Conservation (phyloP, 2,888 invertebrate genomes). For the Tenthredo scrophulariae region DNA sequence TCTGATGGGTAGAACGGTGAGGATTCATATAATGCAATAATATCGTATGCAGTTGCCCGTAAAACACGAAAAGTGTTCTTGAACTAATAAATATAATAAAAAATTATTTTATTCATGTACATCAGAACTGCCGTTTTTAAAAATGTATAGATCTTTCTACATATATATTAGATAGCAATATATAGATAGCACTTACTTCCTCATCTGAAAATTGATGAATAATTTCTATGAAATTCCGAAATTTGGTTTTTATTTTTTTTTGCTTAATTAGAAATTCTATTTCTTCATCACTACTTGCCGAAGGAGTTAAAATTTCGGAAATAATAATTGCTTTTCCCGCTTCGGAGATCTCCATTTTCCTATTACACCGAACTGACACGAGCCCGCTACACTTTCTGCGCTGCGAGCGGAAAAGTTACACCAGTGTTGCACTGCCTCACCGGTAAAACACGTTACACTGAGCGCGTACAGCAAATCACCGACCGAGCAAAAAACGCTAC, state of each 20-base stretch:
- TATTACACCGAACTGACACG: no score
- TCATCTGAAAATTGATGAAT: background rate
- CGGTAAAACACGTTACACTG: no score
- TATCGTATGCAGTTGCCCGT: background rate
- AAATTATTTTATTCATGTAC: no score
- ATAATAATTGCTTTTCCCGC: background rate
- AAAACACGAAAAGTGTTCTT: background rate
- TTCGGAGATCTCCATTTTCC: background rate
- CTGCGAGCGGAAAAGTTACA: no score
- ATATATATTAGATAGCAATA: no score
- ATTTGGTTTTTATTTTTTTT: background rate
- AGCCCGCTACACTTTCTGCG: no score
- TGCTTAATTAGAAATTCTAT: background rate
- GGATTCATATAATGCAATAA: background rate
- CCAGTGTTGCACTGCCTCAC: no score
- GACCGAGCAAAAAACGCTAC: background rate
- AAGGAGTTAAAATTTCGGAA: background rate
- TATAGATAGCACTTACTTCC: background rate
- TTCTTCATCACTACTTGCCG: background rate
- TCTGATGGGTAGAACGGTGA: background rate
- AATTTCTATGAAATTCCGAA: background rate
- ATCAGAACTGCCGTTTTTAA: no score
- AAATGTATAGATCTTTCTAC: background rate
- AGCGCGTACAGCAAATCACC: background rate
- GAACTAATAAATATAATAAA: background rate